A percentile compares a stretch with the other conserved stretches of the same genome.
Evolutionary conservation across 2,113 vertebrate genomes (phyloP).

Genomic region (Elanoides forficatus): DNA sequence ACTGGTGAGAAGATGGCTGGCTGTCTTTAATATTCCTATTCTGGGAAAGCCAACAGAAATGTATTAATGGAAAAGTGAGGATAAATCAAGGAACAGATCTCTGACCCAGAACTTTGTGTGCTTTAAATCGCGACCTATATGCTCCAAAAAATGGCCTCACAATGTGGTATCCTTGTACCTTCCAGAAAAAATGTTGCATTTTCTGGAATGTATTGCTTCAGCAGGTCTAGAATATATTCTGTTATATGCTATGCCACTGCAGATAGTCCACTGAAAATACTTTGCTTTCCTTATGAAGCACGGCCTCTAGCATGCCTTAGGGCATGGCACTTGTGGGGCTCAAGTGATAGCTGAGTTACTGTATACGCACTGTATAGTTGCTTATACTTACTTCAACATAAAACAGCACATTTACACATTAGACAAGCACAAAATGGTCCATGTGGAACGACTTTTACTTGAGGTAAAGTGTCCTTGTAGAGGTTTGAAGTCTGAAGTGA

Average conservation of each 20-base stretch:
- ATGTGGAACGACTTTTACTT: slow-evolving; percentile 42
- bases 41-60: neutral
- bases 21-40: neutral
- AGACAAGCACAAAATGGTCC: slow-evolving; percentile 53
- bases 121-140: neutral
- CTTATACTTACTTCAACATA: slow-evolving; percentile 25
- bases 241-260: slow-evolving; percentile 26
- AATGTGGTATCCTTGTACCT: neutral
- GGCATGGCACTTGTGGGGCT: slow-evolving; percentile 56
- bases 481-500: slow-evolving; percentile 28
- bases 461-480: slow-evolving; percentile 37
- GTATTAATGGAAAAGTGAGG: neutral
- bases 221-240: slow-evolving; percentile 28
- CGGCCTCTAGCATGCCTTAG: slow-evolving; percentile 59
- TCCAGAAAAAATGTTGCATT: neutral
- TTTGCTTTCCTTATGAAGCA: slow-evolving; percentile 46
- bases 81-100: neutral
- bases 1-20: neutral
- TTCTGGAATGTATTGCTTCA: slow-evolving; percentile 40
- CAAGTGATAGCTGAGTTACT: slow-evolving; percentile 36
- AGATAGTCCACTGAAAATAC: slow-evolving; percentile 44
- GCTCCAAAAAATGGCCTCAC: neutral
- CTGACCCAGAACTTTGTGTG: neutral
- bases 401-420: slow-evolving; percentile 60
- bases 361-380: neutral